A percentile compares a stretch with the other conserved stretches of the same genome.
These are phyloP conservation scores for Eutolmus rufibarbis DNA, from an alignment of 2,888 invertebrate genomes.

Conservation along the genomic window DNA sequence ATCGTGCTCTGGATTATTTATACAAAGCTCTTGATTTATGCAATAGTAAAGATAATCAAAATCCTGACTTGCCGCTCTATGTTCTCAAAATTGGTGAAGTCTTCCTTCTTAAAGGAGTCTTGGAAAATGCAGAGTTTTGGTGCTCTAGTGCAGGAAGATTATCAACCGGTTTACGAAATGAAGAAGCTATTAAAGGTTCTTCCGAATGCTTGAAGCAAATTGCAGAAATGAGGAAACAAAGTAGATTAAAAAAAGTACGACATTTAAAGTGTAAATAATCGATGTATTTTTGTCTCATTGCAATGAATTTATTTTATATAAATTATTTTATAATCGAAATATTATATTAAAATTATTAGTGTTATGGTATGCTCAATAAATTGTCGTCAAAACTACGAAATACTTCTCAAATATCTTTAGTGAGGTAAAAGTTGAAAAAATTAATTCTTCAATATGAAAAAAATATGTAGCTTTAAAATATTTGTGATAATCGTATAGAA, in stretches of 20 bases:
- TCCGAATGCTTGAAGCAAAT: conserved; percentile 46
- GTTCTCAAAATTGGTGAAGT: conserved; percentile 61
- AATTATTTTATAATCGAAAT: background rate
- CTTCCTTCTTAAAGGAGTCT: conserved; percentile 58
- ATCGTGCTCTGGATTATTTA: conserved; percentile 60
- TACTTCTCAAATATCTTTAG: no score
- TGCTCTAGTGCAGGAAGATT: conserved; percentile 58
- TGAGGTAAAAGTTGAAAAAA: no score
- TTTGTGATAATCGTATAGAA: no score
- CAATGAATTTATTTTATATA: background rate
- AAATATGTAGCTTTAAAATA: no score
- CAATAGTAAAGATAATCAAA: conserved; percentile 58
- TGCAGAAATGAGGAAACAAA: conserved; percentile 10
- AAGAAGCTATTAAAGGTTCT: conserved; percentile 45
- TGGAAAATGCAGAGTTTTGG: conserved; percentile 57
- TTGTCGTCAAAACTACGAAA: background rate
- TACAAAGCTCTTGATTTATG: conserved; percentile 62
- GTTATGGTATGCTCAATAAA: background rate
- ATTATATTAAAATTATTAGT: background rate
- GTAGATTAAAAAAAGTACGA: background rate
- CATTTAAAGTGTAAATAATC: background rate
- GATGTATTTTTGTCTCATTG: background rate
- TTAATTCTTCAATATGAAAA: no score
- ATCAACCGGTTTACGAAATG: conserved; percentile 49
- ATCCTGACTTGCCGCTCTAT: conserved; percentile 62